These are phyloP conservation scores for Apomyelois bistriatella DNA, from an alignment of 2,888 invertebrate genomes.

Conservation along the genomic window DNA sequence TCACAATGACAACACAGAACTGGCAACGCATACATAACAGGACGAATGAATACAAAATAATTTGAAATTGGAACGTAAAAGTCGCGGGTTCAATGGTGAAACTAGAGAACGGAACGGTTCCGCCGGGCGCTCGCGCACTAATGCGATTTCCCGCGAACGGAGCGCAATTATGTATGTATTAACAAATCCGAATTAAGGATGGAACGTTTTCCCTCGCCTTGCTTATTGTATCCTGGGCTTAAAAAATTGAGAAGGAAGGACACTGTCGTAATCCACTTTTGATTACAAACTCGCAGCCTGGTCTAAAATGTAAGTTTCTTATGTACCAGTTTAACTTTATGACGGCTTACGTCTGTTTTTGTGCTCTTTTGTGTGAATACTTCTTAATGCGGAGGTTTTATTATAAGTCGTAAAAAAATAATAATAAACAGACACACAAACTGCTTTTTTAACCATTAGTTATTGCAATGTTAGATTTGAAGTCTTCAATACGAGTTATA, in stretches of 20 bases:
- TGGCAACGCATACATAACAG: background rate
- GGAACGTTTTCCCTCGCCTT: conserved; percentile 8
- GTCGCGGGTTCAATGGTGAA: conserved; percentile 29
- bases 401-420: too few species aligned
- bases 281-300: background rate
- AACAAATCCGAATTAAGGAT: conserved; percentile 15
- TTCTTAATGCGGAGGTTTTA: too few species aligned
- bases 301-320: too few species aligned
- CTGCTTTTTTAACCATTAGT: too few species aligned
- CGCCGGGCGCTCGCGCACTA: conserved; percentile 31
- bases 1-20: background rate
- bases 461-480: too few species aligned
- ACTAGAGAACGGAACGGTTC: conserved; percentile 50
- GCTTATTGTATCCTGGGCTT: background rate
- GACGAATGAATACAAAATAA: background rate
- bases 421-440: too few species aligned
- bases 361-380: too few species aligned
- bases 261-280: background rate
- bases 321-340: too few species aligned
- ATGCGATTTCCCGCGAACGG: conserved; percentile 36
- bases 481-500: too few species aligned
- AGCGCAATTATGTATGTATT: conserved; percentile 17
- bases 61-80: background rate
- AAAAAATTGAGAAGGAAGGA: background rate
- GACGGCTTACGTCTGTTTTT: too few species aligned